Conservation (phyloP, 2,113 vertebrate genomes). For the Bambusicola thoracicus region DNA sequence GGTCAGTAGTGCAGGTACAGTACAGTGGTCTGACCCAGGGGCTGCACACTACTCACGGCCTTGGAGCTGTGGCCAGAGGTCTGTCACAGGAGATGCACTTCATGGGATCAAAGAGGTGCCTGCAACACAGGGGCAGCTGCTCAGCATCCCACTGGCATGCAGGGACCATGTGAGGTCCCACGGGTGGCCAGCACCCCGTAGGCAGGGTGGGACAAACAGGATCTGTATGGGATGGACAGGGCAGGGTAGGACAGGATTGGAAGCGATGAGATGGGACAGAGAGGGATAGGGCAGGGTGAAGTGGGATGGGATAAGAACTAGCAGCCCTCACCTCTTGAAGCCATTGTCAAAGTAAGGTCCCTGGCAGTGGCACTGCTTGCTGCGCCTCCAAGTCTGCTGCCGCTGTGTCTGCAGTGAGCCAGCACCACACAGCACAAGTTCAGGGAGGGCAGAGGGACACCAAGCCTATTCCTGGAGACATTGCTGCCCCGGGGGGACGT, state of each 20-base stretch:
- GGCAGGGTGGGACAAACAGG: not conserved
- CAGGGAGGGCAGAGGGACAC: not conserved
- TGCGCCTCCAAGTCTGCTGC: constrained; percentile 59
- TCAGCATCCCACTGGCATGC: accelerated
- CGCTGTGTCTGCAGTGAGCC: constrained; percentile 51
- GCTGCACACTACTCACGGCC: constrained; percentile 62
- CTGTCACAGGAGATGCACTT: constrained; percentile 78
- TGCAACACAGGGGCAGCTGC: not conserved
- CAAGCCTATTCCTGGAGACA: not conserved
- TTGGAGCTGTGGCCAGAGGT: constrained; percentile 29
- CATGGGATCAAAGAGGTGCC: constrained; percentile 68
- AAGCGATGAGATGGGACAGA: not conserved
- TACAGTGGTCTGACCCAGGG: not conserved
- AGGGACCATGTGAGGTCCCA: accelerated
- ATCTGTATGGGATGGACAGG: not conserved
- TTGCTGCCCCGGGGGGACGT: not conserved
- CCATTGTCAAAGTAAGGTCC: constrained; percentile 31
- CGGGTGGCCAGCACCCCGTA: accelerated
- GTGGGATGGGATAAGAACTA: not conserved
- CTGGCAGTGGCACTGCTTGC: constrained; percentile 59
- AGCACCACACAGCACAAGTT: constrained; percentile 62
- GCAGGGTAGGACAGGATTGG: not conserved
- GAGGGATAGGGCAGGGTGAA: not conserved
- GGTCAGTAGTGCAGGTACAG: not conserved
- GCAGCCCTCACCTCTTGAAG: constrained; percentile 65